Evolutionary conservation across 1,140 invertebrate genomes (phyloP).

Genomic region (Protaetia brevitarsis): DNA sequence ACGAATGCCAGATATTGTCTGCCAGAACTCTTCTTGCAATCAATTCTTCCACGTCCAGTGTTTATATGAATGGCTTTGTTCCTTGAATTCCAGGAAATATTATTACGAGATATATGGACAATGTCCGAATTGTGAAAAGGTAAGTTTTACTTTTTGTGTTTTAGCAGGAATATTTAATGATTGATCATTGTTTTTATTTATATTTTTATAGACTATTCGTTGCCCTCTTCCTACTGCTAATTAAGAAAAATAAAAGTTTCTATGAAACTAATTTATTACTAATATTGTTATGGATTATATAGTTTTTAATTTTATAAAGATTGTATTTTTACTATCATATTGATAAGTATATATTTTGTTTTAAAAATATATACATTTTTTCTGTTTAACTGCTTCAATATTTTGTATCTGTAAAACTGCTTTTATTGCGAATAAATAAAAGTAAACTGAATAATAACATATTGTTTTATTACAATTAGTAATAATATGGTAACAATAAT

Average conservation of each 20-base stretch:
- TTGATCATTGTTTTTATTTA: background rate
- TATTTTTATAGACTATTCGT: background rate
- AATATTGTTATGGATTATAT: background rate
- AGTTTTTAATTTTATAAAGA: background rate
- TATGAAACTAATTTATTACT: background rate
- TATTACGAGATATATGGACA: conserved; percentile 39
- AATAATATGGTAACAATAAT: too few species aligned
- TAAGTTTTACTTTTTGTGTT: background rate
- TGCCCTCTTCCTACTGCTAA: background rate
- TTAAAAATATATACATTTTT: conserved; percentile 15
- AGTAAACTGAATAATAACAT: too few species aligned
- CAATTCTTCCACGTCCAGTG: conserved; percentile 40
- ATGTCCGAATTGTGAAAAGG: conserved; percentile 44
- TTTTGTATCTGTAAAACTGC: too few species aligned
- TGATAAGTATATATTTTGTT: conserved; percentile 2
- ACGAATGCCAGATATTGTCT: conserved; percentile 41
- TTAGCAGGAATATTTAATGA: background rate
- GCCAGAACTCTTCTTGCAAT: conserved; percentile 39
- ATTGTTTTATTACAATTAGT: too few species aligned
- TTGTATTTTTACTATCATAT: background rate
- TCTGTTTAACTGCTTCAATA: background rate
- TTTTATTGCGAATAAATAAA: too few species aligned
- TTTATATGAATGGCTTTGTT: conserved; percentile 42
- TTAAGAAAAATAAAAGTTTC: background rate
- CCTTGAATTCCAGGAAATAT: conserved; percentile 34